phyloP scores from a whole-genome alignment of 92 coral and sea anemone genomes.

The Epizoanthus scotinus region DNA sequence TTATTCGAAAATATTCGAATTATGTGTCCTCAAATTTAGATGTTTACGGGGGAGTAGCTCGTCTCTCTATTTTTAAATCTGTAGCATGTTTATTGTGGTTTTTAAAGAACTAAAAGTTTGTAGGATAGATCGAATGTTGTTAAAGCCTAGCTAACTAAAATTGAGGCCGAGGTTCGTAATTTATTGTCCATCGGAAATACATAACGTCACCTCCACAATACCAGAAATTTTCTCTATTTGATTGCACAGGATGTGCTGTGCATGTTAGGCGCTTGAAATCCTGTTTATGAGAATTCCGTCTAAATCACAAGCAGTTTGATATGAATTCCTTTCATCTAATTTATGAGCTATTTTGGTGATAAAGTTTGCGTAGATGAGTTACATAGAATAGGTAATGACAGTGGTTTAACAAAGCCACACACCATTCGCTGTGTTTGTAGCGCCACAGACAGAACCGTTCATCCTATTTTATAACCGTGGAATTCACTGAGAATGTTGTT shows the following conservation, averaged over 20 bases:
- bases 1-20: conserved; percentile 44
- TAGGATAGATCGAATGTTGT: not conserved
- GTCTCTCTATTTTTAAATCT: not conserved
- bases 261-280: conserved; percentile 28
- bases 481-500: conserved; percentile 42
- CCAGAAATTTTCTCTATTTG: conserved; percentile 29
- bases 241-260: conserved; percentile 36
- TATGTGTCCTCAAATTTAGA: conserved; percentile 35
- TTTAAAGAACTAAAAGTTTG: not conserved
- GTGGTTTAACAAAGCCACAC: conserved; percentile 9
- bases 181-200: conserved; percentile 23
- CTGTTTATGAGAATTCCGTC: conserved; percentile 42
- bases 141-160: not conserved
- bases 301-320: conserved; percentile 25
- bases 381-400: not conserved
- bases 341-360: conserved; percentile 26
- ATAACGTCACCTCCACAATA: conserved; percentile 39
- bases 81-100: not conserved
- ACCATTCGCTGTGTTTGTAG: not conserved
- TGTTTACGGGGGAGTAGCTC: conserved; percentile 35
- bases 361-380: conserved; percentile 1
- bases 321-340: conserved; percentile 30
- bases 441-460: conserved; percentile 20
- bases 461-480: conserved; percentile 24
- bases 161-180: not conserved